Base-by-base conservation (phyloP, 2,113 vertebrate species). In the Picathartes gymnocephalus region DNA sequence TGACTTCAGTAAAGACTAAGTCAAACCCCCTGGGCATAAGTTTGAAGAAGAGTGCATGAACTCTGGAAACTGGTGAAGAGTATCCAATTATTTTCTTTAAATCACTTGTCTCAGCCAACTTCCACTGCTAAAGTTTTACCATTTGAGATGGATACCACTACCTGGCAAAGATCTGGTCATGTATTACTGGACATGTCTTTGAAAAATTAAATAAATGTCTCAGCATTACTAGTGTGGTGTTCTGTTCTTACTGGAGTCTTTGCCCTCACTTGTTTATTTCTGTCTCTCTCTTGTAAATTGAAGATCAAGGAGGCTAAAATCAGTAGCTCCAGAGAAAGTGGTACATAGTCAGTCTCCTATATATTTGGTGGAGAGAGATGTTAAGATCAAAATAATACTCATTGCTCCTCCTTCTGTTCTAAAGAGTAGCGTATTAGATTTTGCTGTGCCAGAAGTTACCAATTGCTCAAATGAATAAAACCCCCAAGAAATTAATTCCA, bases 11-110 rank as follows among this genome's bases (percentile, higher is more conserved):
- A 53, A 81, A 61, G 42, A 54, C 31, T 54, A 54, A 71, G 50
- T 58, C 19, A 71, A 21, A 57, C 22, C 4, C 2, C 25, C 15
- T 51, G 20, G 73, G 20, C 10, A 9, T 11, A 40, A 0, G 0
- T 83, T 80, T 81, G n/a, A 78, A 81, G 23, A 45, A 60, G 30
- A 50, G 27, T 42, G 10, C 10, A 8, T 61, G 56, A 80, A 50
- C 7, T 56, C 27, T 58, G 28, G 40, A 73, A 91, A 50, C 5
- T 69, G 11, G 14, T 56, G 45, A 20, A 58, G 11, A 56, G 15
- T 62, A 15, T 61, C 19, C 51, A 33, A 11, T 35, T 61, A 3
- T 48, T 40, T 25, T 72, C 69, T 42, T 51, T 2, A 28, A 65
- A 48, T 30, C 2, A 9, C 3, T 61, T 64, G 4, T 54, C 13